phyloP scores from a whole-genome alignment of 2,888 invertebrate species.

The Arctia plantaginis region DNA sequence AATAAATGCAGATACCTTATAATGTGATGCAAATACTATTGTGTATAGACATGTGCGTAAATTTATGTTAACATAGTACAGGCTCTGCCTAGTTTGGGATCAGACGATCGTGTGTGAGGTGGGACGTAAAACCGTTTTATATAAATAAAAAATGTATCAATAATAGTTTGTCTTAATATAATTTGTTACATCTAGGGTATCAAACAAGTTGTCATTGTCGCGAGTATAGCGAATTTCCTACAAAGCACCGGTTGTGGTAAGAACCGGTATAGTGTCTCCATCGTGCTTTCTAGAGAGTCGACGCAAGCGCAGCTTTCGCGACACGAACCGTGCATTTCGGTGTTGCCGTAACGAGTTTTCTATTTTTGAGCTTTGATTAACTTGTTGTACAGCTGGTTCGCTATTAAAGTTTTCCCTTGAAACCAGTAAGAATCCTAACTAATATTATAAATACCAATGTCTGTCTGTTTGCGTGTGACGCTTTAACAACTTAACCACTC shows the following conservation, averaged over 20 bases:
- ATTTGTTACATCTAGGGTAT: neutral
- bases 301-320: slow-evolving; percentile 50
- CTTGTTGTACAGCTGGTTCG: neutral
- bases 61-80: too few relatives aligned
- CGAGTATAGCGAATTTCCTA: slow-evolving; percentile 42
- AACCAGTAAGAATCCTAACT: neutral
- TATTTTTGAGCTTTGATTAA: slow-evolving; percentile 30
- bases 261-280: slow-evolving; percentile 59
- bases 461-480: neutral
- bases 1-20: too few relatives aligned
- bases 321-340: slow-evolving; percentile 22
- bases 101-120: too few relatives aligned
- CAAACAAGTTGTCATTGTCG: slow-evolving; percentile 16
- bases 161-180: neutral
- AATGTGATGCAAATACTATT: too few relatives aligned
- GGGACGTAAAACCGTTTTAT: too few relatives aligned
- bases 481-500: neutral
- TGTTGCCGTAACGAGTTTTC: slow-evolving; percentile 37
- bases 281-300: slow-evolving; percentile 61
- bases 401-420: neutral
- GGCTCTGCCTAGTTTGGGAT: too few relatives aligned
- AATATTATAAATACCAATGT: neutral
- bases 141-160: too few relatives aligned
- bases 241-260: slow-evolving; percentile 54
- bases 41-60: too few relatives aligned